Conservation (phyloP, 2,888 invertebrate genomes). For the Brachypalpus laphriformis region DNA sequence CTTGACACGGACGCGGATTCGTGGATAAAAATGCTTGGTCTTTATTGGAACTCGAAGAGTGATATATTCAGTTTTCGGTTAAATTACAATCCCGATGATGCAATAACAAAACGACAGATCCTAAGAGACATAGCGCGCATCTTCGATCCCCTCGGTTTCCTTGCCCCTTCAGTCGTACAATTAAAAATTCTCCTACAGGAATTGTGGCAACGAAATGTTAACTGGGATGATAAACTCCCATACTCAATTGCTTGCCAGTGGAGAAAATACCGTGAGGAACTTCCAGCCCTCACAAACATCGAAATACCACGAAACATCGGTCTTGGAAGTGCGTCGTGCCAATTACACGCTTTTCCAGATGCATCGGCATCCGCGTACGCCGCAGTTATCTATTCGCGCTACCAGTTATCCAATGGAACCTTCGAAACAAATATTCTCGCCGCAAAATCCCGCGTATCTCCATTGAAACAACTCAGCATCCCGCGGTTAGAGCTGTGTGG, state of each 20-base stretch:
- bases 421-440: conserved; percentile 25
- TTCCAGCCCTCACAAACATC: not conserved
- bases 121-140: conserved; percentile 10
- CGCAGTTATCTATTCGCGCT: conserved; percentile 26
- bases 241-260: conserved; percentile 48
- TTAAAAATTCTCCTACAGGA: conserved; percentile 30
- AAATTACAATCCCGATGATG: not conserved
- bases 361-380: conserved; percentile 36
- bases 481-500: conserved; percentile 2
- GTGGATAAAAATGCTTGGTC: not conserved
- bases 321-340: not conserved
- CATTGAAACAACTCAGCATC: conserved; percentile 24
- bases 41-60: not conserved
- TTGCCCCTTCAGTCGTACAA: conserved; percentile 1
- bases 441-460: conserved; percentile 28
- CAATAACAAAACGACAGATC: conserved; percentile 1
- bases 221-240: conserved; percentile 9
- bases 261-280: conserved; percentile 36
- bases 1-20: conserved; percentile 3
- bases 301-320: not conserved
- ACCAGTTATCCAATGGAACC: conserved; percentile 2
- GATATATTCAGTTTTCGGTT: not conserved
- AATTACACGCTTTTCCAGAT: conserved; percentile 40
- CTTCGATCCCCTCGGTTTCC: conserved; percentile 14
- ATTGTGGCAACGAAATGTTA: conserved; percentile 6